A percentile compares a stretch with the other conserved stretches of the same genome.
These are phyloP conservation scores for Drosophila mayri DNA, from an alignment of 1,140 invertebrate genomes.

Conservation along the genomic window DNA sequence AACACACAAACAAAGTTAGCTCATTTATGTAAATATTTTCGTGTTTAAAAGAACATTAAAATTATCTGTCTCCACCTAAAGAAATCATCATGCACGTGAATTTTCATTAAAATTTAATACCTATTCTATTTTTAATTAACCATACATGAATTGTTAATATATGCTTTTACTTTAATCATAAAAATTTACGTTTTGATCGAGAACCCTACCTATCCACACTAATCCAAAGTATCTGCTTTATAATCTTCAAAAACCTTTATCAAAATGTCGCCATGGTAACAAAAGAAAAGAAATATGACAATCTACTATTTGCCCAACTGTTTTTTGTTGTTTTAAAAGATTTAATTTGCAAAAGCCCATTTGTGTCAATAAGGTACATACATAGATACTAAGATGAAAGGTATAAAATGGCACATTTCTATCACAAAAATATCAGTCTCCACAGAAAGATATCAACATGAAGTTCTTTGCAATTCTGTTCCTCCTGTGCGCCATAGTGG, in stretches of 20 bases:
- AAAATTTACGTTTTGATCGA: neutral
- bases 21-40: no score
- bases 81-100: no score
- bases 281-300: neutral
- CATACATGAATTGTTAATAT: no score
- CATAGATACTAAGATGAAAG: neutral
- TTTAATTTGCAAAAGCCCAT: neutral
- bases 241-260: neutral
- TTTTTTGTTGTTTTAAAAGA: neutral
- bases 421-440: neutral
- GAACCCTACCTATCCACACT: neutral
- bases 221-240: neutral
- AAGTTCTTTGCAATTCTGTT: conserved; percentile 4
- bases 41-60: no score
- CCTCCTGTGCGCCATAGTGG: neutral
- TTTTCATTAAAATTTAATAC: no score
- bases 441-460: neutral
- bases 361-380: neutral
- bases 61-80: no score
- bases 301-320: conserved; percentile 1
- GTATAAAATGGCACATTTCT: neutral
- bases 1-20: no score
- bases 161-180: no score
- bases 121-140: no score
- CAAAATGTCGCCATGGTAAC: no score